Evolutionary conservation across 1,140 invertebrate genomes (phyloP).

Genomic region (Lepidurus apus): DNA sequence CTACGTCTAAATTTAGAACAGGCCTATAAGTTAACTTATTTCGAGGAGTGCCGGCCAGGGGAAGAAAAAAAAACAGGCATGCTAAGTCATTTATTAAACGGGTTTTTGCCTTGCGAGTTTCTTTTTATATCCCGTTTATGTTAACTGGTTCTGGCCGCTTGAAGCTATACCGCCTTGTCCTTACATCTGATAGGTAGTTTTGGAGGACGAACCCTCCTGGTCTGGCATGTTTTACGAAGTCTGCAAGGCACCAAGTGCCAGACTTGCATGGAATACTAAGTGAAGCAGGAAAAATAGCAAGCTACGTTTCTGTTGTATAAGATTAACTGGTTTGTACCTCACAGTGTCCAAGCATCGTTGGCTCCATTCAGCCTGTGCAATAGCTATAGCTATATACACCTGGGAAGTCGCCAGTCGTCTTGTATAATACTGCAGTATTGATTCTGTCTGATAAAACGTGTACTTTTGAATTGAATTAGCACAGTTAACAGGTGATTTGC

Average conservation of each 20-base stretch:
- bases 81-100: neutral
- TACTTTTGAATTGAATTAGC: too few species aligned
- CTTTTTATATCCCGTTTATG: neutral
- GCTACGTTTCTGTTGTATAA: too few species aligned
- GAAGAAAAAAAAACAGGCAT: neutral
- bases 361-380: too few species aligned
- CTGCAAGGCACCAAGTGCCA: neutral
- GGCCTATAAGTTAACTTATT: too few species aligned
- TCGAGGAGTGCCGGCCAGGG: neutral
- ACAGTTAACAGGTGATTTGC: neutral
- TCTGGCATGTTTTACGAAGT: neutral
- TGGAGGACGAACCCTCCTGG: neutral
- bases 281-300: neutral
- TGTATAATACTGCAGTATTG: too few species aligned
- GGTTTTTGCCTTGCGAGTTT: neutral
- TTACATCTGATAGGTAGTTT: neutral
- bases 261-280: neutral
- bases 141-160: constrained; percentile 1
- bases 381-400: too few species aligned
- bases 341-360: too few species aligned
- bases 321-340: too few species aligned
- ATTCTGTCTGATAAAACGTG: too few species aligned
- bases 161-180: neutral
- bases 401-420: too few species aligned
- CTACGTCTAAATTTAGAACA: too few species aligned